Percentiles rank a stretch among this genome's conserved stretches.
These are phyloP conservation scores for Campylomormyrus tamandua DNA, from an alignment of 2,113 vertebrate species.

Conservation along the genomic window DNA sequence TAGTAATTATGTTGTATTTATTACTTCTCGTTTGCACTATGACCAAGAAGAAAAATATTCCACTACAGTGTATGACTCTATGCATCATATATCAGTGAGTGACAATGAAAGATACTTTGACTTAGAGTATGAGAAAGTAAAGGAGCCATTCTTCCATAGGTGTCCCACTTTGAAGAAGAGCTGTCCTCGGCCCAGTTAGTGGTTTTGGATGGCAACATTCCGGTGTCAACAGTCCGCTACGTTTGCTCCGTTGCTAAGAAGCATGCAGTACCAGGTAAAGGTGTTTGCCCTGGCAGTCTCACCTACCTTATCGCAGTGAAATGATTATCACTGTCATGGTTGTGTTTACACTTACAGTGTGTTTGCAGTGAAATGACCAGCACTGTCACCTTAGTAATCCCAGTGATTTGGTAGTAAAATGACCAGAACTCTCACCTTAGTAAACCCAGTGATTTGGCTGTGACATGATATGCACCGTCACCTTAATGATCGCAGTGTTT, in stretches of 20 bases:
- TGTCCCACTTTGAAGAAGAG: constrained; percentile 69
- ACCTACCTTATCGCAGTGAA: neutral
- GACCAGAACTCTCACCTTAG: neutral
- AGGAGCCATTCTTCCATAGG: constrained; percentile 49
- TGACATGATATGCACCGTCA: too few species aligned
- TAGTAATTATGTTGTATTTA: neutral
- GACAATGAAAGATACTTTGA: neutral
- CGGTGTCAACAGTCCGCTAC: constrained; percentile 72
- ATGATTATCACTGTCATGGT: neutral
- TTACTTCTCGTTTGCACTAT: neutral
- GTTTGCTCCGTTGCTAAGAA: constrained; percentile 70
- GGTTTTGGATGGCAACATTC: constrained; percentile 81
- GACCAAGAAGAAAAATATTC: neutral
- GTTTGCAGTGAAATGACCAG: neutral
- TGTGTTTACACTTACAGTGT: neutral
- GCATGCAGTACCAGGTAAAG: constrained; percentile 64
- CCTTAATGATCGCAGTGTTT: constrained; percentile 56
- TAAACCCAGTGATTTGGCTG: neutral
- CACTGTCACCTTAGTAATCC: neutral
- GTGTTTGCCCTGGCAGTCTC: neutral
- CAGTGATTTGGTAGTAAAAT: neutral
- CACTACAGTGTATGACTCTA: neutral
- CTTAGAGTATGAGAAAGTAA: neutral
- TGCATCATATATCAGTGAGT: neutral
- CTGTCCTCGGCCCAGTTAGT: constrained; percentile 64